Evolutionary conservation across 1,140 invertebrate genomes (phyloP), one percentile per base, ranked within the genome.

Genomic region (Mesaphorura yosii): DNA sequence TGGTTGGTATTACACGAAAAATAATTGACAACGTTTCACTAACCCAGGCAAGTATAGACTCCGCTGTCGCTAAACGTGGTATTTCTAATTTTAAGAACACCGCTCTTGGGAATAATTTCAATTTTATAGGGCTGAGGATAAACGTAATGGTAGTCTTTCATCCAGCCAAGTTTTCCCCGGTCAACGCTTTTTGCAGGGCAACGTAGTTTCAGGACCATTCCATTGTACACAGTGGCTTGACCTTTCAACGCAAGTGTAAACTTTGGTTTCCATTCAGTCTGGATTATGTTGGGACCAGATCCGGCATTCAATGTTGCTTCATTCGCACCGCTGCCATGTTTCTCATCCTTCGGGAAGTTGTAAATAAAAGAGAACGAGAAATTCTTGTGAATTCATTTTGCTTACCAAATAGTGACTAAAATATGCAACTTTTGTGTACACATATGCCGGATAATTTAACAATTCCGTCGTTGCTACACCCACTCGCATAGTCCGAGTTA

Each of bases 181-280:
- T 63, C 61, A 0, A 59, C 26, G 26, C 48, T 40, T 10, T 44
- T 44, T n/a, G 51, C 50, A 12, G 57, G 57, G 66, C 88, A 93
- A 65, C 88, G 84, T 55, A 93, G 88, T 69, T 89, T 90, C 41
- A 93, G 76, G 64, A 83, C 82, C 0, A 86, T 88, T 34, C 87
- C 88, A 59, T 81, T 78, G 69, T 85, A 90, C 28, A 93, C 80
- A 1, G 81, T 82, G 0, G 87, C 88, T 5, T 79, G 79, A 0
- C 88, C 87, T 1, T 86, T 87, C 6, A 92, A 82, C 68, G 84
- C 88, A 0, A 90, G 69, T 2, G 79, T 80, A 31, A 76, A 66
- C 40, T 82, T 80, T 66, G 86, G 85, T 54, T 82, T 81, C 0
- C 80, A 77, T 64, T 84, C 81, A 63, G 79, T 75, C 63, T 91